A percentile compares a stretch with the other conserved stretches of the same genome.
phyloP scores from a whole-genome alignment of 2,113 vertebrate species.

The rat (Rattus norvegicus) region GRCr8 NC_086035.1:49434501-49435000 shows the following conservation, averaged over 20 bases:
- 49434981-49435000: background rate
- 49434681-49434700: background rate
- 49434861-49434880: background rate
- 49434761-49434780: background rate
- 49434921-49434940: background rate
- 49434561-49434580: background rate
- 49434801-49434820: background rate
- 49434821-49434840: background rate
- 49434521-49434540: background rate
- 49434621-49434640: background rate
- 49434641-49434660: background rate
- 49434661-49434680: background rate
- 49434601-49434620: accelerated
- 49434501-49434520: background rate
- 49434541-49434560: background rate
- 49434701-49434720: background rate
- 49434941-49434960: background rate
- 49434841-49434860: background rate
- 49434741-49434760: background rate
- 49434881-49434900: background rate
- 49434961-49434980: background rate
- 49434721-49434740: background rate
- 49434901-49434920: background rate
- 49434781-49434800: too few relatives aligned
- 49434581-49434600: accelerated